phyloP scores from a whole-genome alignment of 2,888 invertebrate genomes.

The Synanthedon myopaeformis region DNA sequence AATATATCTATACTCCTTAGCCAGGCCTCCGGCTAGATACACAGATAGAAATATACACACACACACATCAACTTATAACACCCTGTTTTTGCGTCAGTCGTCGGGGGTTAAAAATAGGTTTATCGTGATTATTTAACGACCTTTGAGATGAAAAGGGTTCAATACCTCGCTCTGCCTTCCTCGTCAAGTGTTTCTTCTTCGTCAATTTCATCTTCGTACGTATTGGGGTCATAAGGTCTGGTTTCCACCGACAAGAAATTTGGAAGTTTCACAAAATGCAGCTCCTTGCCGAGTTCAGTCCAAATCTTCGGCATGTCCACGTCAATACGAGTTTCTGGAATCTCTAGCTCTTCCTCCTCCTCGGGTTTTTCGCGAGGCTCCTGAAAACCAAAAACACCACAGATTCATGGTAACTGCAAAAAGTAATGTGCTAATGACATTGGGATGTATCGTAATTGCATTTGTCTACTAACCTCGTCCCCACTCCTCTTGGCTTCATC shows the following conservation, averaged over 20 bases:
- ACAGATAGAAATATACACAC: too few species aligned
- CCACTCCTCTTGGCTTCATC: conserved; percentile 60
- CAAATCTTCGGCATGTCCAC: conserved; percentile 97
- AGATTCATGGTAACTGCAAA: too few species aligned
- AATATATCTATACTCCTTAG: too few species aligned
- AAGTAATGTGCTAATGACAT: too few species aligned
- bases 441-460: too few species aligned
- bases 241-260: conserved; percentile 99
- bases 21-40: too few species aligned
- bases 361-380: conserved; percentile 72
- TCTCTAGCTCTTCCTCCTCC: conserved; percentile 81
- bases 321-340: conserved; percentile 94
- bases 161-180: conserved; percentile 89
- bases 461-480: conserved; percentile 35
- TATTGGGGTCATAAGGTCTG: conserved; percentile 92
- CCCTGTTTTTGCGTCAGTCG: too few species aligned
- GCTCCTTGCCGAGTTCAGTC: conserved; percentile 90
- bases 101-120: background rate
- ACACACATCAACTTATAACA: too few species aligned
- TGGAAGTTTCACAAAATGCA: conserved; percentile 96
- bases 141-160: too few species aligned
- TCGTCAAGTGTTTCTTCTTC: conserved; percentile 98
- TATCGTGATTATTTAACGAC: background rate
- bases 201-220: conserved; percentile 98
- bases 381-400: conserved; percentile 13